Evolutionary conservation across 2,888 invertebrate genomes (phyloP).

Genomic region (Galerucella calmariensis): DNA sequence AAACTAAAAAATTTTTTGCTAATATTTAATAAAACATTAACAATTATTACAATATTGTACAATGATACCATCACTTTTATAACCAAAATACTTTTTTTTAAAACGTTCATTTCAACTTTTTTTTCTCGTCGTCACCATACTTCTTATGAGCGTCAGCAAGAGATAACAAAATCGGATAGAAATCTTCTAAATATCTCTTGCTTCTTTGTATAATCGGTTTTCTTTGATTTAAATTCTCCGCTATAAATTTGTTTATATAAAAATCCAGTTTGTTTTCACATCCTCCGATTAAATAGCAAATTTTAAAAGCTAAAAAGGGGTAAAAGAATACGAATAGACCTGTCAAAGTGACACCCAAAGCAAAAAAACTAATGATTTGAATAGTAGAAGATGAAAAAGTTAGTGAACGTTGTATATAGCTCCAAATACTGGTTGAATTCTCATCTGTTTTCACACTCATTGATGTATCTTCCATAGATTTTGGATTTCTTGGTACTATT

Average conservation of each 20-base stretch:
- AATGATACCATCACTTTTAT: neutral
- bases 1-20: constrained; percentile 1
- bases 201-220: constrained; percentile 24
- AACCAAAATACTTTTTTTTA: constrained; percentile 10
- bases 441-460: neutral
- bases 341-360: constrained; percentile 53
- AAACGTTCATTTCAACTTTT: constrained; percentile 12
- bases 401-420: neutral
- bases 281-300: constrained; percentile 59
- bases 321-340: constrained; percentile 53
- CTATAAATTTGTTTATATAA: constrained; percentile 55
- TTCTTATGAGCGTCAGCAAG: constrained; percentile 59
- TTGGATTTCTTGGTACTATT: neutral
- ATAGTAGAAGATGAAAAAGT: neutral
- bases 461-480: neutral
- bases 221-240: constrained; percentile 36
- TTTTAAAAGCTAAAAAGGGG: constrained; percentile 57
- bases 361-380: constrained; percentile 47
- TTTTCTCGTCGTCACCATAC: constrained; percentile 53
- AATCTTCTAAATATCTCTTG: constrained; percentile 54
- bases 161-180: constrained; percentile 58
- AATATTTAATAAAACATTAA: neutral
- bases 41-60: constrained; percentile 1
- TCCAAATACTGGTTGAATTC: neutral
- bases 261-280: constrained; percentile 56